These are phyloP conservation scores for Dromaius novaehollandiae DNA, from an alignment of 2,113 vertebrate species.

Conservation along the genomic window DNA sequence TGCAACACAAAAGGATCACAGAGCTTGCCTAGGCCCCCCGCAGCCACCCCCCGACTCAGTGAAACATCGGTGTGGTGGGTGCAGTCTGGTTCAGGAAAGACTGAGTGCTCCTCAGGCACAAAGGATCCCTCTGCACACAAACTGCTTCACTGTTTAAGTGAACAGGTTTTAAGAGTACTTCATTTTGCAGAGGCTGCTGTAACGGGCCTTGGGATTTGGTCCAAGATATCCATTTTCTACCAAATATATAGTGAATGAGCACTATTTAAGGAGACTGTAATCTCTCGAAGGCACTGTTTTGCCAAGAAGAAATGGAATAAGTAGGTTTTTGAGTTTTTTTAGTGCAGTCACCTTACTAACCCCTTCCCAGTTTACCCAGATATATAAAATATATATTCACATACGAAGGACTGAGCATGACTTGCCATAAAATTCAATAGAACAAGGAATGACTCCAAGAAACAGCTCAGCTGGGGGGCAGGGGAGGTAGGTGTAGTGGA, in stretches of 20 bases:
- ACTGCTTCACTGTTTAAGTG: not conserved
- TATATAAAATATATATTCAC: too few relatives aligned
- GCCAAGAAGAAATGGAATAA: not conserved
- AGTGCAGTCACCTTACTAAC: not conserved
- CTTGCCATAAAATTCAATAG: not conserved
- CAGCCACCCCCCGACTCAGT: not conserved
- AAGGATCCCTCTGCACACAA: not conserved
- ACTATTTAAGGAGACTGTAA: not conserved
- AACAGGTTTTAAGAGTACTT: not conserved
- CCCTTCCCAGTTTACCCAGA: not conserved
- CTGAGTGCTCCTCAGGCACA: not conserved
- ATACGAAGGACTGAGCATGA: not conserved
- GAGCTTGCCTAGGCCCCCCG: accelerated
- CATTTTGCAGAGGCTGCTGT: constrained; percentile 35
- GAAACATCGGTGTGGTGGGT: accelerated
- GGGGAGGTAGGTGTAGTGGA: accelerated
- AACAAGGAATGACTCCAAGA: not conserved
- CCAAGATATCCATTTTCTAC: constrained; percentile 8
- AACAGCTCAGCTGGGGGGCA: not conserved
- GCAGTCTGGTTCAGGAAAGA: not conserved
- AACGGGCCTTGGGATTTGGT: not conserved
- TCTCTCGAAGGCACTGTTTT: not conserved
- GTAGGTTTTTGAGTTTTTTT: not conserved
- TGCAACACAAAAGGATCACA: not conserved
- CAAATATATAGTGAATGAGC: not conserved